These are phyloP conservation scores for Phrixothrix hirtus DNA, from an alignment of 2,888 invertebrate species.

Conservation along the genomic window DNA sequence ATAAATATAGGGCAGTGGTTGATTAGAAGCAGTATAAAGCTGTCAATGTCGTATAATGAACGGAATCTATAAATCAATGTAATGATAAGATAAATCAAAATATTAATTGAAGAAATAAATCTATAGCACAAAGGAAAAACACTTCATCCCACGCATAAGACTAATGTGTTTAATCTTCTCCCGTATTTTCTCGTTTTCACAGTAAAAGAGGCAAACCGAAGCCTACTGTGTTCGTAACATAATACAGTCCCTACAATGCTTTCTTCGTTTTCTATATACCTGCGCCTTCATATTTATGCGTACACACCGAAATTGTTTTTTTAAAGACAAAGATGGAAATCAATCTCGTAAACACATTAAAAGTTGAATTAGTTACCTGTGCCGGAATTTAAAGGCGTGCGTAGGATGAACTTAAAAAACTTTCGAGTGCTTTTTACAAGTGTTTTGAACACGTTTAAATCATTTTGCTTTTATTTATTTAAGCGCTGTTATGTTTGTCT, in stretches of 20 bases:
- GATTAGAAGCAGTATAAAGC: slow-evolving; percentile 24
- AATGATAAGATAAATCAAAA: slow-evolving; percentile 40
- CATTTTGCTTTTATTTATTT: slow-evolving; percentile 26
- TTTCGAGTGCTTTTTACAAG: slow-evolving; percentile 25
- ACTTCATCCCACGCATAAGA: slow-evolving; percentile 11
- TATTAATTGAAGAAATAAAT: slow-evolving; percentile 38
- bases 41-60: slow-evolving; percentile 33
- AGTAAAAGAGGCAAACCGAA: not conserved
- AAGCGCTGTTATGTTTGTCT: slow-evolving; percentile 21
- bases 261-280: no score
- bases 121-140: slow-evolving; percentile 19
- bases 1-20: not conserved
- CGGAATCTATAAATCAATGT: slow-evolving; percentile 35
- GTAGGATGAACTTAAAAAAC: slow-evolving; percentile 21
- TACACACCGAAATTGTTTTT: slow-evolving; percentile 1
- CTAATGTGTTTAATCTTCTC: slow-evolving; percentile 16
- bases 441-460: slow-evolving; percentile 25
- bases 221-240: no score
- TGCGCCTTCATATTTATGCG: slow-evolving; percentile 6
- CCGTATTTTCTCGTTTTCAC: slow-evolving; percentile 7
- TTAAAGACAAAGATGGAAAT: slow-evolving; percentile 5
- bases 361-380: slow-evolving; percentile 3
- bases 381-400: slow-evolving; percentile 5
- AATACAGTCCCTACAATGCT: no score
- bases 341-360: not conserved